Percentiles rank a stretch among this genome's conserved stretches.
These are phyloP conservation scores for Panulirus ornatus DNA, from an alignment of 1,140 invertebrate species.

Conservation along the genomic window DNA sequence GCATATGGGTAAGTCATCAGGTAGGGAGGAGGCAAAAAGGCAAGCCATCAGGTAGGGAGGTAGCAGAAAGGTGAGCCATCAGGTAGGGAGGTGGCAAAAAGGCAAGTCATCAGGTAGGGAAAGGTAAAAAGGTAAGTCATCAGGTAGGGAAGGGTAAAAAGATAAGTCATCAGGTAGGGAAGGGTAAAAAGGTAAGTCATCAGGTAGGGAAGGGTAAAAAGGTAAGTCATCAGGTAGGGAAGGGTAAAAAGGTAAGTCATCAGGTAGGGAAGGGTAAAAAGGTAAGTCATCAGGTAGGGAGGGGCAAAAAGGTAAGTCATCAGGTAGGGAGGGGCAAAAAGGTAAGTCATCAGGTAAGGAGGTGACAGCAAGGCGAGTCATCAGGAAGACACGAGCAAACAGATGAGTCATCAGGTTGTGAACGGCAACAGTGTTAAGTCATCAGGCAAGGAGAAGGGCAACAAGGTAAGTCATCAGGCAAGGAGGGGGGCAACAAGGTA, in stretches of 20 bases:
- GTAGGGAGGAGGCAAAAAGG: background rate
- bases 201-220: background rate
- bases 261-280: background rate
- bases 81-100: background rate
- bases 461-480: background rate
- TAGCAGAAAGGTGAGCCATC: background rate
- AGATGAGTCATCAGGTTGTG: background rate
- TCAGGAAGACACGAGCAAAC: background rate
- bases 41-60: background rate
- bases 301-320: background rate
- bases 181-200: background rate
- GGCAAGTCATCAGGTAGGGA: background rate
- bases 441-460: background rate
- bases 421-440: background rate
- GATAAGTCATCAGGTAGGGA: background rate
- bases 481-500: background rate
- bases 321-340: background rate
- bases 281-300: background rate
- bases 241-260: background rate
- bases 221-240: background rate
- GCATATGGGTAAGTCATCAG: background rate
- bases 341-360: background rate
- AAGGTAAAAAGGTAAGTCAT: background rate
- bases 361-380: background rate
- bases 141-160: background rate